Conservation (phyloP, 2,797 vertebrate species). For the Acanthurus leucopareius region DNA sequence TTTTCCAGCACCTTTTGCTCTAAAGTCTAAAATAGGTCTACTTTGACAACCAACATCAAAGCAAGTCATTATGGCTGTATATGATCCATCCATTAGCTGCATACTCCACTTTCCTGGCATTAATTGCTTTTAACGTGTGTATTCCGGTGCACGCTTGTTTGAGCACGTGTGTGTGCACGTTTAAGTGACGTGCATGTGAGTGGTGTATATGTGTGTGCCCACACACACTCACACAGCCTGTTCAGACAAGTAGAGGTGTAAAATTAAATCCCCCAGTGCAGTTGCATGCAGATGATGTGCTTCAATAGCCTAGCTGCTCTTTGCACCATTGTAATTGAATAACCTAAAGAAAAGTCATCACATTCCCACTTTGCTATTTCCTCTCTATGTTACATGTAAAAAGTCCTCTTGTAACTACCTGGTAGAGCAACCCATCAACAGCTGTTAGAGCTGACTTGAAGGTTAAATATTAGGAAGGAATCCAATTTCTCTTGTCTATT, state of each 20-base stretch:
- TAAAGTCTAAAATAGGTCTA: slow-evolving; percentile 74
- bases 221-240: slow-evolving; percentile 66
- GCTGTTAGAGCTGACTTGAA: slow-evolving; percentile 98
- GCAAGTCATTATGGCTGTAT: slow-evolving; percentile 77
- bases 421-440: slow-evolving; percentile 96
- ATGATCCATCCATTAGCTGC: slow-evolving; percentile 81
- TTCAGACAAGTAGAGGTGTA: slow-evolving; percentile 80
- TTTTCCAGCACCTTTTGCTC: slow-evolving; percentile 69
- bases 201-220: slow-evolving; percentile 48
- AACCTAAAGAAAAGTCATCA: slow-evolving; percentile 88
- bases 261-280: slow-evolving; percentile 81
- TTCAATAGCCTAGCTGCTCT: slow-evolving; percentile 84
- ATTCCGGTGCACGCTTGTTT: slow-evolving; percentile 33
- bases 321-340: slow-evolving; percentile 89
- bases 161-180: slow-evolving; percentile 32
- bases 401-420: slow-evolving; percentile 93
- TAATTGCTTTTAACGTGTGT: slow-evolving; percentile 72
- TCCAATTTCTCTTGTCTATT: slow-evolving; percentile 99
- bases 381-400: slow-evolving; percentile 82
- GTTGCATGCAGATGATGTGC: slow-evolving; percentile 83
- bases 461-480: slow-evolving; percentile 99
- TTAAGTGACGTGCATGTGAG: slow-evolving; percentile 16
- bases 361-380: slow-evolving; percentile 80
- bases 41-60: slow-evolving; percentile 77
- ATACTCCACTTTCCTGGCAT: slow-evolving; percentile 66